Conservation (phyloP, 2,113 vertebrate species). For the Ceuthmochares aereus region DNA sequence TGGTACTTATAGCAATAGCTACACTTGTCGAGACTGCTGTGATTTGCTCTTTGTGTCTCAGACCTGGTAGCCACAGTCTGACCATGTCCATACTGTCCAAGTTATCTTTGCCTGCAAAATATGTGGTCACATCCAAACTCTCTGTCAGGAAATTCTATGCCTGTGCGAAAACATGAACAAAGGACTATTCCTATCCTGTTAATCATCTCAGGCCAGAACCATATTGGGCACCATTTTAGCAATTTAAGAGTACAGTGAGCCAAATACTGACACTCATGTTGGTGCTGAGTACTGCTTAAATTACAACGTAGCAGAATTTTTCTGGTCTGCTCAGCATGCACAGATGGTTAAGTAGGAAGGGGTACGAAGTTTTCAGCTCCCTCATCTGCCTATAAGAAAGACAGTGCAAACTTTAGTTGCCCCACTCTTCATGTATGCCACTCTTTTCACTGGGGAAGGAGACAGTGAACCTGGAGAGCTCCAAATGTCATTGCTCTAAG, state of each 20-base stretch:
- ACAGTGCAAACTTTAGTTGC: not conserved
- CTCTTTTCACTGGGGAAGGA: not conserved
- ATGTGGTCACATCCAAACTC: not conserved
- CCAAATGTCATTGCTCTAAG: not conserved
- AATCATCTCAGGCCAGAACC: not conserved
- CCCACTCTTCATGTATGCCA: not conserved
- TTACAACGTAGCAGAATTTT: not conserved
- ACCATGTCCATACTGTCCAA: not conserved
- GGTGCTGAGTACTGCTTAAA: accelerated
- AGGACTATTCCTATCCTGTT: not conserved
- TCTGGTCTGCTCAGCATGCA: not conserved
- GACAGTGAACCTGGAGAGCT: not conserved
- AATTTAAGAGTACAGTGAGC: not conserved
- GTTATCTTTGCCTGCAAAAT: not conserved
- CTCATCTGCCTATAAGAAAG: not conserved
- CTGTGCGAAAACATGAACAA: not conserved
- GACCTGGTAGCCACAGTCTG: not conserved
- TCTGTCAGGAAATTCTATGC: not conserved
- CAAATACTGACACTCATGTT: not conserved
- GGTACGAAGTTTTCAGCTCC: not conserved
- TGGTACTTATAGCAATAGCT: not conserved
- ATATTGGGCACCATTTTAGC: not conserved
- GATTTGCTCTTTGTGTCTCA: not conserved
- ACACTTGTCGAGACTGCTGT: not conserved
- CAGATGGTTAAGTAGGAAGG: not conserved